Conservation (phyloP, 2,797 vertebrate species). For the Rhincodon typus region DNA sequence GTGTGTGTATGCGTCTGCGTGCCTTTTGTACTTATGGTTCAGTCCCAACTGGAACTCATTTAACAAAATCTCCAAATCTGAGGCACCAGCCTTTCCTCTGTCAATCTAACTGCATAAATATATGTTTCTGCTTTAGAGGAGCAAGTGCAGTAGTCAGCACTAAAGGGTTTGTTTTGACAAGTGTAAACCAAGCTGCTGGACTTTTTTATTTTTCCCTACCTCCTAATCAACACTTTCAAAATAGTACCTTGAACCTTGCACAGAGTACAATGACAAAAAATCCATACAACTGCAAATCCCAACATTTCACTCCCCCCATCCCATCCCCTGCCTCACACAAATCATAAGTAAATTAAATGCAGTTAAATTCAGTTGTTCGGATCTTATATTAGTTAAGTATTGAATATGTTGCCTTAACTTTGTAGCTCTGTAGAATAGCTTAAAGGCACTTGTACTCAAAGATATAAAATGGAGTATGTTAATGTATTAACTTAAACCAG, state of each 20-base stretch:
- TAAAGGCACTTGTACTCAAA: conserved; percentile 26
- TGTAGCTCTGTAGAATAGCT: neutral
- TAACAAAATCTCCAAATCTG: conserved; percentile 28
- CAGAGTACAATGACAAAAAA: neutral
- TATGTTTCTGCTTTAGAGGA: conserved; percentile 41
- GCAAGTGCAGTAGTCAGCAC: conserved; percentile 52
- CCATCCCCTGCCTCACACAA: neutral
- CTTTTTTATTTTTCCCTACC: conserved; percentile 41
- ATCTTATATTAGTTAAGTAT: neutral
- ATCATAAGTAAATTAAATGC: conserved; percentile 13
- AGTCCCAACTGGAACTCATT: conserved; percentile 36
- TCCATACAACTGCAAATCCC: neutral
- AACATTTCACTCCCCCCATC: neutral
- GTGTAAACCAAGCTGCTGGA: conserved; percentile 50
- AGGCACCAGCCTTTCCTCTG: neutral
- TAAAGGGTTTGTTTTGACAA: conserved; percentile 52
- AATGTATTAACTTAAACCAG: neutral
- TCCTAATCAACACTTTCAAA: neutral
- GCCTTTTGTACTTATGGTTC: neutral
- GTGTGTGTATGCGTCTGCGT: neutral
- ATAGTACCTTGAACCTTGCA: neutral
- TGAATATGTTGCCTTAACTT: neutral
- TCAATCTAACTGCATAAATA: conserved; percentile 45
- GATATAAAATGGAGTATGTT: neutral
- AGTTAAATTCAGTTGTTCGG: neutral